Evolutionary conservation across 2,797 vertebrate species (phyloP).

Genomic region (Eurystomus glaucurus): DNA sequence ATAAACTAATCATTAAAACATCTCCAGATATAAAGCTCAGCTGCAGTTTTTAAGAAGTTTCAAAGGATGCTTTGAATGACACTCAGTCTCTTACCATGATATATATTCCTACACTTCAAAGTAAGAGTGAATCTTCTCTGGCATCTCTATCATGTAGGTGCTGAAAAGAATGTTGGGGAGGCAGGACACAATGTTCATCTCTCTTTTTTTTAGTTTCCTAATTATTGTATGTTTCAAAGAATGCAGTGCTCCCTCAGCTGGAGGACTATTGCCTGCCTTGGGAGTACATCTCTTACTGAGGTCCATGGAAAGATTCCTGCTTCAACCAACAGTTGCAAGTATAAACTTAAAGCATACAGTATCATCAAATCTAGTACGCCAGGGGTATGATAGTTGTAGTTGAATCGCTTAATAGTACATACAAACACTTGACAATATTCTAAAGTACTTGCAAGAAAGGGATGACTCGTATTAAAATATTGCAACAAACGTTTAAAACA

Average conservation of each 20-base stretch:
- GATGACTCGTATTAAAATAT: constrained; percentile 34
- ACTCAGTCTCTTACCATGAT: constrained; percentile 11
- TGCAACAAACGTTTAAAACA: constrained; percentile 8
- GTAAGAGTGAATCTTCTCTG: constrained; percentile 21
- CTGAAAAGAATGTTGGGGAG: background rate
- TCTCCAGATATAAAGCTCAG: constrained; percentile 4
- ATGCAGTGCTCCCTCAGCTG: background rate
- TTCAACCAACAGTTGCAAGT: background rate
- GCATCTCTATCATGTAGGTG: constrained; percentile 13
- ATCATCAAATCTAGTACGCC: background rate
- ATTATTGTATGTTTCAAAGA: constrained; percentile 20
- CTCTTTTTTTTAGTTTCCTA: background rate
- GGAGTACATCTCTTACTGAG: background rate
- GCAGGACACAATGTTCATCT: constrained; percentile 33
- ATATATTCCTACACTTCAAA: constrained; percentile 47
- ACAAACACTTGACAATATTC: constrained; percentile 33
- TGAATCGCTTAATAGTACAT: constrained; percentile 34
- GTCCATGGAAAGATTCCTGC: background rate
- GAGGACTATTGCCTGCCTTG: background rate
- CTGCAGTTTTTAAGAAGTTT: constrained; percentile 33
- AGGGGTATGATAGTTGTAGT: background rate
- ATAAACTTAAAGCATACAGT: background rate
- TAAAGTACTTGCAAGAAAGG: constrained; percentile 3
- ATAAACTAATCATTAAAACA: constrained; percentile 48
- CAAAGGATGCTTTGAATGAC: constrained; percentile 60